Conservation (phyloP, 2,113 vertebrate genomes). For the Mirounga angustirostris region DNA sequence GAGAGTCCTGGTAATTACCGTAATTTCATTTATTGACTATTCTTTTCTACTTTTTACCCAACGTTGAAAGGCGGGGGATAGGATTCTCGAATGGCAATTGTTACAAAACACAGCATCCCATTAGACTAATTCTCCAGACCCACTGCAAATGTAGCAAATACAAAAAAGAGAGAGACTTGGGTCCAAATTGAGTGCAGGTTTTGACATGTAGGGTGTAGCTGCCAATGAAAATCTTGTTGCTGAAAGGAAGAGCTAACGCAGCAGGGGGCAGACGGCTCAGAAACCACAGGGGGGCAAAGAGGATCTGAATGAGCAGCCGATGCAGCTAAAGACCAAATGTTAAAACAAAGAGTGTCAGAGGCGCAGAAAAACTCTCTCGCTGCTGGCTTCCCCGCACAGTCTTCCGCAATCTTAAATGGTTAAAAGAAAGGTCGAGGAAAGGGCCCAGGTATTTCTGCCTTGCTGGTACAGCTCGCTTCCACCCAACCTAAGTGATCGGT, state of each 20-base stretch:
- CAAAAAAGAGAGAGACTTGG: not conserved
- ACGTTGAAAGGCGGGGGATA: not conserved
- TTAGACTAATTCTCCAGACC: not conserved
- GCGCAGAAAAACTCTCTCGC: not conserved
- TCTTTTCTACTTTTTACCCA: slow-evolving; percentile 43
- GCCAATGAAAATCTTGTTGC: not conserved
- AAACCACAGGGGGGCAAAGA: not conserved
- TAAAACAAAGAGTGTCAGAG: not conserved
- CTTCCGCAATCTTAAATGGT: not conserved
- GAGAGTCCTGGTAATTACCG: slow-evolving; percentile 57
- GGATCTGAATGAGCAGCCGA: not conserved
- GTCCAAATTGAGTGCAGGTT: not conserved
- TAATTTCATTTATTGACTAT: slow-evolving; percentile 66
- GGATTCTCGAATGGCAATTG: not conserved
- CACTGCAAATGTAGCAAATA: not conserved
- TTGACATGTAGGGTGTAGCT: not conserved
- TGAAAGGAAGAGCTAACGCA: not conserved
- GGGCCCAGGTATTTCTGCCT: not conserved
- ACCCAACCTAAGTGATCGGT: not conserved
- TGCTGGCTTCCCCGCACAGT: not conserved
- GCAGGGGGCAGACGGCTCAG: not conserved
- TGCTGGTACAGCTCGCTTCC: not conserved
- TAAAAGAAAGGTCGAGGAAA: not conserved
- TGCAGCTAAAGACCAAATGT: slow-evolving; percentile 23
- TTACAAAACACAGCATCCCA: not conserved